Base-by-base conservation (phyloP, 2,888 invertebrate species). In the Rhyacophila evoluta region DNA sequence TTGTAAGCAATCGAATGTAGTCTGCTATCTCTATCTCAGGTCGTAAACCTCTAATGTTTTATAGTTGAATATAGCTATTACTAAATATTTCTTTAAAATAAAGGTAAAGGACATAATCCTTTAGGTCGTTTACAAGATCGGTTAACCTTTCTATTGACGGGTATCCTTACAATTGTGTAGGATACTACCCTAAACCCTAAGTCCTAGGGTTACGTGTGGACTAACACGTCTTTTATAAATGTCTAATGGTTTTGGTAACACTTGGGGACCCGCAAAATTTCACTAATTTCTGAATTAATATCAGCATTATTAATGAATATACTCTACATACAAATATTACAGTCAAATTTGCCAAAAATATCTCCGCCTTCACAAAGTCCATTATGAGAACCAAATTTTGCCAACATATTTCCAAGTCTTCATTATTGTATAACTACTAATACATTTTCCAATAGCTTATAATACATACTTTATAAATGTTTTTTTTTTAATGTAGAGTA, bases 181-280 rank as follows among this genome's bases (percentile, higher is more conserved):
- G 41, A 41, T 55, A 55, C 1, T 15, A 55, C 55, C 55, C 55
- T 55, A 55, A 19, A 8, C 55, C 55, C 25, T 19, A 55, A 55
- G 55, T 8, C 25, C 8, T 8, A 8, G 25, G 25, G 19, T 19
- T 55, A 25, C 55, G 55, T 55, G 55, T 55, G 55, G 55, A 55
- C 55, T 55, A 19, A 55, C 55, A 10, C 19, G 55, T 55, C 25
- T 55, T 19, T 55, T 55, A 55, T 55, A 55, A 55, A 55, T 55
- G 55, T 25, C 55, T 25, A 55, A 55, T 55, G 55, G 55, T 10
- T 55, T 55, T 25, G 55, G 25, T 25, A 55, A 55, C 55, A 55
- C 55, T 55, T 19, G 6, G 1, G 19, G 19, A 55, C 55, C 55
- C 55, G 12, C 19, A 55, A 55, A 55, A 10, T 55, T 55, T 25